Conservation (phyloP, 2,888 invertebrate genomes). For the Volucella zonaria region DNA sequence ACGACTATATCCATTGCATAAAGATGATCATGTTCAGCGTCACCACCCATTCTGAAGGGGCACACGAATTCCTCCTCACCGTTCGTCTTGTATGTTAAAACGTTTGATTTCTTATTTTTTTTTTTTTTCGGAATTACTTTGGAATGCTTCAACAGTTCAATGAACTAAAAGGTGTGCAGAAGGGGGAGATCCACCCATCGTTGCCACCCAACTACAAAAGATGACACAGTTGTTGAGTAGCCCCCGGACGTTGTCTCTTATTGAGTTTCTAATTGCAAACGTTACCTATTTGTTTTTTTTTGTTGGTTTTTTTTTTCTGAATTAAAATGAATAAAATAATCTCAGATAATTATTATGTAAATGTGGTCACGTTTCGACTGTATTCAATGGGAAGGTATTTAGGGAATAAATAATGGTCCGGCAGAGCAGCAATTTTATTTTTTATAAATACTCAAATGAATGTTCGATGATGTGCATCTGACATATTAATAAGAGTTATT, state of each 20-base stretch:
- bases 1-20: conserved; percentile 48
- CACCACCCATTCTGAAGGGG: conserved; percentile 24
- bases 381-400: conserved; percentile 61
- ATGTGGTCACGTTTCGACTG: conserved; percentile 66
- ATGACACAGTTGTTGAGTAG: conserved; percentile 63
- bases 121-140: conserved; percentile 25
- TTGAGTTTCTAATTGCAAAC: conserved; percentile 65
- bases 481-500: conserved; percentile 70
- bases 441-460: conserved; percentile 56
- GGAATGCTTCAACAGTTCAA: conserved; percentile 57
- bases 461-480: conserved; percentile 60
- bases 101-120: not conserved
- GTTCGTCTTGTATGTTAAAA: conserved; percentile 13
- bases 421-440: conserved; percentile 23
- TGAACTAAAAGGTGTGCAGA: conserved; percentile 32
- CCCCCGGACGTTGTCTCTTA: not conserved
- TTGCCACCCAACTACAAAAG: conserved; percentile 21
- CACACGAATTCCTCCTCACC: conserved; percentile 50
- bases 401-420: conserved; percentile 55
- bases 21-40: conserved; percentile 40
- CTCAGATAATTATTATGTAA: conserved; percentile 62
- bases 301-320: not conserved
- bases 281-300: conserved; percentile 55
- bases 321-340: conserved; percentile 41
- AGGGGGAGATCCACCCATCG: not conserved